Base-by-base conservation (phyloP, 2,797 vertebrate genomes). In the Falco naumanni region DNA sequence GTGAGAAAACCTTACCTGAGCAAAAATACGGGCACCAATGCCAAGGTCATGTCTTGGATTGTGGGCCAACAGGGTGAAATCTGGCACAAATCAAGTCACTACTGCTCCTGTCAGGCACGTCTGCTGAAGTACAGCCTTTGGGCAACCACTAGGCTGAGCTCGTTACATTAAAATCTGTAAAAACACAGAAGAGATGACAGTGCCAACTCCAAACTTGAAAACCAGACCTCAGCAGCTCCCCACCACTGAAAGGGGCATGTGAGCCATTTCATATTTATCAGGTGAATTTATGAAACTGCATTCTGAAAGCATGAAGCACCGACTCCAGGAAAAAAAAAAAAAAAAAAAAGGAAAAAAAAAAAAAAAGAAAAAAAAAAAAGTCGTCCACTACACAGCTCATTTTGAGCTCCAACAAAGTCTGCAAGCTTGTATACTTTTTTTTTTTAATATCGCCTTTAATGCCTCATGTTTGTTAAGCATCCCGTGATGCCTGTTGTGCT, bases 51-150 rank as follows among this genome's bases (percentile, higher is more conserved):
- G 2, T 20, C 41, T 65, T 3, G 1, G 26, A 17, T 6, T 34
- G 39, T 41, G 53, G 31, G 39, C 39, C n/a, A 74, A 29, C 15
- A 33, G 33, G 4, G 9, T 21, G 65, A 79, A 90, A 75, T 61
- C 22, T 33, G 54, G 18, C 18, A 54, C 26, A 48, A 70, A 78
- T 34, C 33, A 51, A 56, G 31, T 17, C n/a, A 21, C 45, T 0
- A 0, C 64, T 31, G 18, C 18, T 77, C 13, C 43, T 66, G 9
- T 16, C 0, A 0, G 33, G 28, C 51, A 54, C 3, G 4, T 20
- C 37, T 90, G 50, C 47, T 61, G 39, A 33, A 34, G 31, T 5
- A 37, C 2, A 9, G 28, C 21, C 41, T 76, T 68, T 53, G 69
- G 56, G 53, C 56, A 89, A 21, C 48, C 34, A 20, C n/a, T 31